Percentiles rank a stretch among this genome's conserved stretches.
Conservation (phyloP, 2,888 invertebrate species). For the Rhamphomyia laevipes region DNA sequence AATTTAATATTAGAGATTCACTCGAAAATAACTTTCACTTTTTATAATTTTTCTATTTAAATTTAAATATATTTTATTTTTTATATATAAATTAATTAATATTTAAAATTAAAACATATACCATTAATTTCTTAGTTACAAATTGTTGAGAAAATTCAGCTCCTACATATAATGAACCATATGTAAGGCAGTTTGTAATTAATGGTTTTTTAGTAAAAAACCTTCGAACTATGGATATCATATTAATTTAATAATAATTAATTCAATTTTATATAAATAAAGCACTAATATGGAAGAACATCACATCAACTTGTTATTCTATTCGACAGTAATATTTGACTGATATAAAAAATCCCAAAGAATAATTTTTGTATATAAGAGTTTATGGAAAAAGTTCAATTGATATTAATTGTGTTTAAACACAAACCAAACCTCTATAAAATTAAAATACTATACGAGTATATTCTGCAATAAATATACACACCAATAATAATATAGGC, state of each 20-base stretch:
- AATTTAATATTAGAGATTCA: neutral
- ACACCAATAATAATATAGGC: no score
- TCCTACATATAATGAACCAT: slow-evolving; percentile 64
- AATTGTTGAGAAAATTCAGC: slow-evolving; percentile 74
- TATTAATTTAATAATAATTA: neutral
- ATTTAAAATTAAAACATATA: slow-evolving; percentile 28
- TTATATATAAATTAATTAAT: no score
- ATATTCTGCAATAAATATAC: no score
- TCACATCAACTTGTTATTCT: neutral
- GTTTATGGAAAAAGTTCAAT: no score
- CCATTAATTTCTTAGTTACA: slow-evolving; percentile 52
- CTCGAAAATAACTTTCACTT: neutral
- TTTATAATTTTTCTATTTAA: no score
- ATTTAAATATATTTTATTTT: no score
- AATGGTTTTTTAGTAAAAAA: slow-evolving; percentile 42
- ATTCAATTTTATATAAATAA: neutral
- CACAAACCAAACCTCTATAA: no score
- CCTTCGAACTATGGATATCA: slow-evolving; percentile 13
- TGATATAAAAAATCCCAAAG: neutral
- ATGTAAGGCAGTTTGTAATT: slow-evolving; percentile 48
- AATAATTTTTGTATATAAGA: neutral
- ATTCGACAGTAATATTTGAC: neutral
- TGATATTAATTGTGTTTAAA: no score
- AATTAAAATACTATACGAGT: no score
- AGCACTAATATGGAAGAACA: neutral